These are phyloP conservation scores for Mandrillus leucophaeus DNA, from an alignment of 2,113 vertebrate species.

Conservation along the genomic window DNA sequence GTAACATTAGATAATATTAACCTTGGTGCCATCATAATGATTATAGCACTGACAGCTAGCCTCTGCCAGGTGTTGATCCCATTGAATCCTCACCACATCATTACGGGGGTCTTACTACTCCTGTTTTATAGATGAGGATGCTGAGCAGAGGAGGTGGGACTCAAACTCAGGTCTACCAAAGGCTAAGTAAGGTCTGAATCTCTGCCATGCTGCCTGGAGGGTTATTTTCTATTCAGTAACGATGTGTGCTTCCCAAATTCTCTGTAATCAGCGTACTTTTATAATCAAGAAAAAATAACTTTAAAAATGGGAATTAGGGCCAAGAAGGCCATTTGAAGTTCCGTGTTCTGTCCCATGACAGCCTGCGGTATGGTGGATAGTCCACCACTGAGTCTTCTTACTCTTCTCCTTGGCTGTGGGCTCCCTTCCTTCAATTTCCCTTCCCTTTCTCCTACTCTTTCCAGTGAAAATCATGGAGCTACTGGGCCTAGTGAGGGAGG, in stretches of 20 bases:
- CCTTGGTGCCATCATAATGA: not conserved
- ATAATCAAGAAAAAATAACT: not conserved
- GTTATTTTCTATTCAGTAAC: slow-evolving; percentile 3
- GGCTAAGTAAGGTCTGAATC: not conserved
- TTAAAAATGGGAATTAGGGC: not conserved
- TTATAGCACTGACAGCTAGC: not conserved
- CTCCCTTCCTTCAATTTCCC: not conserved
- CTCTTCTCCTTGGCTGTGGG: not conserved
- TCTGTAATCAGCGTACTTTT: not conserved
- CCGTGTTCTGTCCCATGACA: not conserved
- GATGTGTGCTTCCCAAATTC: not conserved
- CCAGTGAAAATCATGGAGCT: not conserved
- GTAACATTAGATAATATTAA: not conserved
- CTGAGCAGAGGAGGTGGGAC: not conserved
- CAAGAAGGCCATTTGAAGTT: not conserved
- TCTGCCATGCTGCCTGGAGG: not conserved
- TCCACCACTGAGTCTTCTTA: not conserved
- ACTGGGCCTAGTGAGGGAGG: not conserved
- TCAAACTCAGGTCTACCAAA: not conserved
- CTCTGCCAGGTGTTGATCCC: not conserved
- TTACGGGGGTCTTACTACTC: not conserved
- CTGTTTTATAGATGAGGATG: not conserved
- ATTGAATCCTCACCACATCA: not conserved
- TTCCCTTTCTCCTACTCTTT: not conserved
- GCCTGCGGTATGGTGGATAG: not conserved